Evolutionary conservation across 2,888 invertebrate genomes (phyloP), one percentile per base, ranked within the genome.

Genomic region (Caenorhabditis drosophilae): DNA sequence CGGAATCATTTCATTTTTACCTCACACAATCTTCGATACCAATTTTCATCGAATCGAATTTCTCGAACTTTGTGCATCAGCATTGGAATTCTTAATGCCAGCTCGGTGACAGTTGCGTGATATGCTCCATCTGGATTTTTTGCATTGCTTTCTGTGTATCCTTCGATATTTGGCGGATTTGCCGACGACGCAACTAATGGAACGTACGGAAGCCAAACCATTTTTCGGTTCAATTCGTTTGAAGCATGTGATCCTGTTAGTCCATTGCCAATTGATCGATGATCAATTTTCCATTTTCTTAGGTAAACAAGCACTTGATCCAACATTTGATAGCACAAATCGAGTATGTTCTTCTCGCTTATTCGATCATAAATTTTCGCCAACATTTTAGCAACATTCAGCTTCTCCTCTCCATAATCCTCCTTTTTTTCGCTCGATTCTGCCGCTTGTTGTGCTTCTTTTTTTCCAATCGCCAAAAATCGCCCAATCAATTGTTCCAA

Each of bases 131-230:
- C 31, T 4, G 6, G 18, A 3, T 9, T 45, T 31, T 23, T 42
- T 1, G 23, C 9, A 7, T 16, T 16, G 16, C 18, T n/a, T 45
- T n/a, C n/a, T 9, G 31, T 3, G 18, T 47, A 6, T 23, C 9
- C 22, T 9, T 18, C 11, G 0, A 41, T 25, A 26, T 54, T 63
- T 16, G 63, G 58, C 4, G 35, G 45, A 46, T 63, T 63, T 0
- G 63, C 63, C 2, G 57, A 57, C 15, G 58, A 54, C 0, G 64
- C 46, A 6, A 64, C 47, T n/a, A 64, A 25, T 11, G 58, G 58
- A 26, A 64, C 51, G 11, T 64, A 54, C n/a, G 64, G 58, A n/a
- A 64, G 22, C 64, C 64, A 58, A 12, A 58, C 53, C n/a, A n/a
- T n/a, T 4, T 18, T 12, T 42, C 31, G 36, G n/a, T 36, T 36